Evolutionary conservation across 2,797 vertebrate genomes (phyloP).

Genomic region (Poecilia gillii): DNA sequence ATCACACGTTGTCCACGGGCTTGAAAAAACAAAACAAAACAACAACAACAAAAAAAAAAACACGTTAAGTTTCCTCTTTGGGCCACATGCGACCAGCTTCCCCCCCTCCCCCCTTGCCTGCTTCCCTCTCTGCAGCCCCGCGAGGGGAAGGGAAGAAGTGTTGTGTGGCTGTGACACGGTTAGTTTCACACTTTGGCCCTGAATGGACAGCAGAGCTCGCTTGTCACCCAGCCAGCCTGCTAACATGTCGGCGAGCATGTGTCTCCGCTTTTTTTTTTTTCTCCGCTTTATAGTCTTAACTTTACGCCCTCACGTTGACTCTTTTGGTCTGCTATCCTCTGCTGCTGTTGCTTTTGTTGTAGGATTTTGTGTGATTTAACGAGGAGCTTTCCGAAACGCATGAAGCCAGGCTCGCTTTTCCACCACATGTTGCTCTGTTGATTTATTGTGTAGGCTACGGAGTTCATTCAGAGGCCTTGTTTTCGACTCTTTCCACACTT

Average conservation of each 20-base stretch:
- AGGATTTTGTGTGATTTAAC: conserved; percentile 11
- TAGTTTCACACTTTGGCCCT: conserved; percentile 64
- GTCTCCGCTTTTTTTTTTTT: not conserved
- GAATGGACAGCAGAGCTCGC: conserved; percentile 47
- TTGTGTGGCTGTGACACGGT: conserved; percentile 64
- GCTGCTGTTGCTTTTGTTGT: not conserved
- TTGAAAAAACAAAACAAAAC: not conserved
- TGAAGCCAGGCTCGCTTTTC: conserved; percentile 11
- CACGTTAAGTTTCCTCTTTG: conserved; percentile 47
- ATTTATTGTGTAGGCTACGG: conserved; percentile 38
- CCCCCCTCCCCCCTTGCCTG: not conserved
- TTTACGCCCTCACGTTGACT: not conserved
- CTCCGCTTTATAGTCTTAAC: not conserved
- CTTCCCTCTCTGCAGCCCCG: conserved; percentile 18
- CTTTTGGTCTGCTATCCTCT: not conserved
- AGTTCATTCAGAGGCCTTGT: conserved; percentile 53
- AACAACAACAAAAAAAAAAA: conserved; percentile 7
- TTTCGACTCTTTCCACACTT: conserved; percentile 60
- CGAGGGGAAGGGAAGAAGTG: conserved; percentile 42
- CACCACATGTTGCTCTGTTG: conserved; percentile 17
- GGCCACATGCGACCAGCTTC: conserved; percentile 47
- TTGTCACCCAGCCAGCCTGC: conserved; percentile 32
- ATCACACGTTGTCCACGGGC: conserved; percentile 53
- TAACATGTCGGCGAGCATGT: conserved; percentile 52
- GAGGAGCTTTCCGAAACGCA: conserved; percentile 3